These are phyloP conservation scores for Catamblyrhynchus diadema DNA, from an alignment of 2,797 vertebrate species.

Conservation along the genomic window DNA sequence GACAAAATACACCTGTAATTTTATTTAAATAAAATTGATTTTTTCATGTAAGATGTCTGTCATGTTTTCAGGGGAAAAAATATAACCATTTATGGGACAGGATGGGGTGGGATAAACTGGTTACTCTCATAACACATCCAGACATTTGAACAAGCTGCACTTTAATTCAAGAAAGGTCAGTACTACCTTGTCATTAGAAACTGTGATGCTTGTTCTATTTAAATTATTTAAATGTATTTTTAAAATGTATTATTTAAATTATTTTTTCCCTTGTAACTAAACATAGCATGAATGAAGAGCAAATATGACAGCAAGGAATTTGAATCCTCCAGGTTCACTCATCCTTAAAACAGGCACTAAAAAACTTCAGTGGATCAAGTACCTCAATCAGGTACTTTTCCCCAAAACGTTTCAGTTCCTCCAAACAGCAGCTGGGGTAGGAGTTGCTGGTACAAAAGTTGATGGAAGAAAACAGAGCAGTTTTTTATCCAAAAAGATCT, in stretches of 20 bases:
- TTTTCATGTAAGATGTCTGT: slow-evolving; percentile 13
- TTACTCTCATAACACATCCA: not conserved
- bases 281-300: not conserved
- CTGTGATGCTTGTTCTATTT: not conserved
- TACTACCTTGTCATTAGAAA: not conserved
- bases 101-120: not conserved
- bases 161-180: not conserved
- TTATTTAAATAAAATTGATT: slow-evolving; percentile 66
- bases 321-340: not conserved
- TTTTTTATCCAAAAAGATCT: not conserved
- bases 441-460: not conserved
- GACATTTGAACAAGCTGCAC: not conserved
- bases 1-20: not conserved
- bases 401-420: not conserved
- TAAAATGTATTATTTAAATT: not conserved
- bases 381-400: not conserved
- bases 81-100: not conserved
- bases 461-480: not conserved
- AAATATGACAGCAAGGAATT: not conserved
- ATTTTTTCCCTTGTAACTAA: not conserved
- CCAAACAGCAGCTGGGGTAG: not conserved
- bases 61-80: not conserved
- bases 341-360: not conserved
- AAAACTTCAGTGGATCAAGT: not conserved
- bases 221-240: not conserved